Evolutionary conservation across 1,140 invertebrate species (phyloP).

Genomic region (Saccostrea cuccullata): DNA sequence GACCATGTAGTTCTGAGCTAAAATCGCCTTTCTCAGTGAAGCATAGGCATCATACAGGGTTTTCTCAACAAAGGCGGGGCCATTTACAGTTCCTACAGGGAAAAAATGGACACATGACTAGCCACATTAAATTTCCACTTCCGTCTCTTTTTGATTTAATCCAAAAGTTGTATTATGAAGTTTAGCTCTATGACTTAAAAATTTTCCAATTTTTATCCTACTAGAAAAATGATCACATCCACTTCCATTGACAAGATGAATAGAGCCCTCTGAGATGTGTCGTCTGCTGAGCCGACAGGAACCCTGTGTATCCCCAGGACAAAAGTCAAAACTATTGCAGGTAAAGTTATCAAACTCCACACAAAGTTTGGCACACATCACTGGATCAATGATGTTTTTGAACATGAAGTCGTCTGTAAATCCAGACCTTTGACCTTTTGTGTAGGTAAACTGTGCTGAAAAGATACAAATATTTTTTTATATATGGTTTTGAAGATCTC

Average conservation of each 20-base stretch:
- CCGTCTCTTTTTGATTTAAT: not conserved
- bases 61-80: not conserved
- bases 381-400: constrained; percentile 48
- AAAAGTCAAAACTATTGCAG: constrained; percentile 67
- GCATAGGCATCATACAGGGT: constrained; percentile 43
- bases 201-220: constrained; percentile 39
- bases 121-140: not conserved
- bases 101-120: not conserved
- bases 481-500: not conserved
- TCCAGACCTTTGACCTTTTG: constrained; percentile 50
- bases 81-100: constrained; percentile 53
- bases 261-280: constrained; percentile 59
- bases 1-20: constrained; percentile 25
- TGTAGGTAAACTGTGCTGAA: constrained; percentile 62
- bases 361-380: constrained; percentile 60
- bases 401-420: constrained; percentile 55
- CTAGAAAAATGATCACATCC: constrained; percentile 64
- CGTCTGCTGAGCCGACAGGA: constrained; percentile 59
- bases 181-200: not conserved
- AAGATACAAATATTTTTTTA: not conserved
- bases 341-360: constrained; percentile 53
- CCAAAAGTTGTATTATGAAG: not conserved
- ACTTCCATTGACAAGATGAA: constrained; percentile 33
- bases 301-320: constrained; percentile 45
- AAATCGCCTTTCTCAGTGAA: constrained; percentile 40